Evolutionary conservation across 2,888 invertebrate genomes (phyloP), one percentile per base, ranked within the genome.

Genomic region (Plagodis pulveraria): DNA sequence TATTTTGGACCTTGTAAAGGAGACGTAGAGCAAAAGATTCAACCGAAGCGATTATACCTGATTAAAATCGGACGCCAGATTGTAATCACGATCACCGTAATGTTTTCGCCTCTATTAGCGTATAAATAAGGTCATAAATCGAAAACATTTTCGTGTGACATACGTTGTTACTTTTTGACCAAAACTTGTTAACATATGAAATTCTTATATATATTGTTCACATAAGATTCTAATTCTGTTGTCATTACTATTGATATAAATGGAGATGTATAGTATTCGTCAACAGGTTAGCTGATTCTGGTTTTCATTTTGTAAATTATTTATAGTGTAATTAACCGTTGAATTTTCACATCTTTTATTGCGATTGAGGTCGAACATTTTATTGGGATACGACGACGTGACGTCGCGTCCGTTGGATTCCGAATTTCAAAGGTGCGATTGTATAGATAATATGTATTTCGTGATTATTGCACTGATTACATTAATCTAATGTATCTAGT

Each of bases 171-270:
- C 10, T 60, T 64, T 63, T 57, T 60, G 52, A 63, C 63, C 56
- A 56, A 46, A 49, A 55, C 55, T 59, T 65, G 67, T 62, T 64
- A 51, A 56, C 56, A 48, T 66, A 59, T 55, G 40, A 58, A 60
- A 55, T 63, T 65, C 62, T 58, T 65, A 58, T 64, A 59, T 61
- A 34, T 48, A 58, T 55, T 65, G 62, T 66, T 61, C 62, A 43
- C 9, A 43, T 56, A 57, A 62, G 62, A 60, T 62, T 70, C 52
- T 57, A 65, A 56, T 62, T 63, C 70, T 76, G 76, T 80, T 80
- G 79, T 76, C 65, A 68, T 70, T 78, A 74, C 79, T 81, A 78
- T 80, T 78, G 65, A 56, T 53, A 60, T 63, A 67, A 58, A 56
- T 53, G 53, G 59, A 61, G 43, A 65, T 72, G 56, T 69, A 80